These are phyloP conservation scores for Cynopterus sphinx DNA, from an alignment of 2,797 vertebrate species.

Conservation along the genomic window DNA sequence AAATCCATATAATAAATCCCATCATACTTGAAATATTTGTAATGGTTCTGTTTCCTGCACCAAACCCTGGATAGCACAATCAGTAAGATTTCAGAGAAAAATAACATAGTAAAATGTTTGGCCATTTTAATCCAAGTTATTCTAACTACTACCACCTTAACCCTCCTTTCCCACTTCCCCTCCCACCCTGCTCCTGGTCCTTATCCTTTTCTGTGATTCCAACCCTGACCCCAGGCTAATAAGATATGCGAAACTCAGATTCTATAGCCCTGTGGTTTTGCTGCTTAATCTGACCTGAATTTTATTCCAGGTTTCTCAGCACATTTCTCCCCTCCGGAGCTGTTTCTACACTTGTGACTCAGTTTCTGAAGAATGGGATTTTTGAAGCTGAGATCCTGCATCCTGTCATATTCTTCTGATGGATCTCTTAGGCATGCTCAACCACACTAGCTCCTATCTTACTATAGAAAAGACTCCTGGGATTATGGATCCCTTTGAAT, in stretches of 20 bases:
- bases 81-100: conserved; percentile 31
- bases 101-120: neutral
- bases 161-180: neutral
- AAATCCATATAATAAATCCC: neutral
- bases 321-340: neutral
- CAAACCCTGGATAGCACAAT: neutral
- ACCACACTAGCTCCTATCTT: neutral
- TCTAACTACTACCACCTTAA: neutral
- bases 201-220: neutral
- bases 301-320: neutral
- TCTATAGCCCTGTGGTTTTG: neutral
- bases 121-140: neutral
- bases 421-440: neutral
- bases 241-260: neutral
- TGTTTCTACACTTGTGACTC: neutral
- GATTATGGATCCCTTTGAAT: neutral
- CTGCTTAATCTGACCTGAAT: neutral
- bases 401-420: neutral
- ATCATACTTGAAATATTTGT: conserved; percentile 8
- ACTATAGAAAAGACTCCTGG: neutral
- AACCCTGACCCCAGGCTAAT: neutral
- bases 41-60: neutral
- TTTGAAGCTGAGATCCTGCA: neutral
- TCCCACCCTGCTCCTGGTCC: neutral
- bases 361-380: neutral